phyloP scores from a whole-genome alignment of 2,888 invertebrate genomes.

The Drosophila demipolita region DNA sequence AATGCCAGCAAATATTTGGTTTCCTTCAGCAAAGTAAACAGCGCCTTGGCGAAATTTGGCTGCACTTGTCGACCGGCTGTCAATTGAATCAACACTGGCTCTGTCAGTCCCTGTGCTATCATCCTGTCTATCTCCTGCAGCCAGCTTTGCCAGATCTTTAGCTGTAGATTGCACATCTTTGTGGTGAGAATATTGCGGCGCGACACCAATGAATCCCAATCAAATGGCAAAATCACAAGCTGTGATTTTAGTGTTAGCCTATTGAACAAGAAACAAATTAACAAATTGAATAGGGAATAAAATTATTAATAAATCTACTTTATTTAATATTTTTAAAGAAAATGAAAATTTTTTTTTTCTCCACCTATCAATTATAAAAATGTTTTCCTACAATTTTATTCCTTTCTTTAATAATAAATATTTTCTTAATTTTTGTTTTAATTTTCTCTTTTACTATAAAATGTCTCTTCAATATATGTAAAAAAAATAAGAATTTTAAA shows the following conservation, averaged over 20 bases:
- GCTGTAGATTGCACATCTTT: conserved; percentile 85
- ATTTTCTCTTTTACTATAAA: not conserved
- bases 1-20: conserved; percentile 92
- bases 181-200: conserved; percentile 81
- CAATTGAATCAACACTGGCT: conserved; percentile 74
- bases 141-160: conserved; percentile 86
- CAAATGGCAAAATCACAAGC: conserved; percentile 31
- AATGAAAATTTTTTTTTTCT: not conserved
- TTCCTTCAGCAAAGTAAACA: conserved; percentile 91
- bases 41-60: conserved; percentile 85
- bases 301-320: not conserved
- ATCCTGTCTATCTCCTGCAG: conserved; percentile 85
- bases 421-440: not conserved
- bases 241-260: conserved; percentile 56
- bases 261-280: not conserved
- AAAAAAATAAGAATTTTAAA: too few relatives aligned
- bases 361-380: not conserved
- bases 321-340: not conserved
- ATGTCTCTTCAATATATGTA: not conserved
- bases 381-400: not conserved
- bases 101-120: conserved; percentile 84
- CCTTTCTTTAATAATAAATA: not conserved
- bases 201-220: conserved; percentile 65
- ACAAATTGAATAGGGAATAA: not conserved
- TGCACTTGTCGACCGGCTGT: conserved; percentile 51